Evolutionary conservation across 1,140 invertebrate genomes (phyloP).

Genomic region (Drosophila pandora): DNA sequence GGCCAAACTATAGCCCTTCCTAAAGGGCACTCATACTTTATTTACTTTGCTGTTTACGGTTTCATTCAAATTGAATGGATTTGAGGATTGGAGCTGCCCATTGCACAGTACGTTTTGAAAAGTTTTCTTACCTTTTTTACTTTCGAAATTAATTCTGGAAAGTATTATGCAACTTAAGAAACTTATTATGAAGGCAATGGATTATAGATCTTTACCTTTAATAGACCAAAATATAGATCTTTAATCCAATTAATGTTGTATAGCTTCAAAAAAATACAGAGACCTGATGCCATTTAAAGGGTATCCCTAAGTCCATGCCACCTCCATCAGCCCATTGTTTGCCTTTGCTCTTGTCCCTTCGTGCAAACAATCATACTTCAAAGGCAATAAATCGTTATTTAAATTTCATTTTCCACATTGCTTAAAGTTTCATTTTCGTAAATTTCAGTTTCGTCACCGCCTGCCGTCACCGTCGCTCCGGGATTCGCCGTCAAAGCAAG

Average conservation of each 20-base stretch:
- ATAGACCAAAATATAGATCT: no score
- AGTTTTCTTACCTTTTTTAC: neutral
- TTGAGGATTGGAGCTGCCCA: neutral
- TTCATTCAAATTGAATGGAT: conserved; percentile 3
- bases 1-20: conserved; percentile 3
- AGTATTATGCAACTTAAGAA: neutral
- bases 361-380: conserved; percentile 79
- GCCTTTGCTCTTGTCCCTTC: conserved; percentile 29
- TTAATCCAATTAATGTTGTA: no score
- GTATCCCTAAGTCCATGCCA: conserved; percentile 10
- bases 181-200: no score
- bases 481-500: conserved; percentile 12
- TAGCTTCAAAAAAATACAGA: no score
- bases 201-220: no score
- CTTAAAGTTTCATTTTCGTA: conserved; percentile 72
- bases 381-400: conserved; percentile 82
- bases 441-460: conserved; percentile 49
- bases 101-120: neutral
- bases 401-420: conserved; percentile 77
- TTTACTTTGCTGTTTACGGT: conserved; percentile 3
- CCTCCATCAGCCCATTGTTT: conserved; percentile 14
- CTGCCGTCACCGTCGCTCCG: neutral
- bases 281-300: no score
- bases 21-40: neutral
- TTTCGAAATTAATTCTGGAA: neutral